phyloP scores from a whole-genome alignment of 2,888 invertebrate genomes.

The Lasioglossum morio region DNA sequence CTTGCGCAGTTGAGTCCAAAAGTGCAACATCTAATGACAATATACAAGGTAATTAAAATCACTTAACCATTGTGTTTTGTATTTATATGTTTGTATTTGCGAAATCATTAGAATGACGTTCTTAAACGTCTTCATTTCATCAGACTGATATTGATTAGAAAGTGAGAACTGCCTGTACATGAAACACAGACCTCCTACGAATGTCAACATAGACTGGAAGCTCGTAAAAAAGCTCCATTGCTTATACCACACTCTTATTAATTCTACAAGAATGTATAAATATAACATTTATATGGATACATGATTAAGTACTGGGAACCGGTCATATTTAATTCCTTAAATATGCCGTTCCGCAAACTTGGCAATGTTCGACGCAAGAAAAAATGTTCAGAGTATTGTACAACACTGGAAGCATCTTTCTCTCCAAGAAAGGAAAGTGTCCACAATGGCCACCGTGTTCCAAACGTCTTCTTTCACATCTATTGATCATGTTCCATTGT shows the following conservation, averaged over 20 bases:
- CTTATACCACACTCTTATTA: slow-evolving; percentile 59
- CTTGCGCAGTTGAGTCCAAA: background rate
- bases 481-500: background rate
- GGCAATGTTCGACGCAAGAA: slow-evolving; percentile 54
- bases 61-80: background rate
- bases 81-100: background rate
- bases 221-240: slow-evolving; percentile 32
- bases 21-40: background rate
- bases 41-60: slow-evolving; percentile 6
- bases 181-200: background rate
- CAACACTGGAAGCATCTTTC: slow-evolving; percentile 80
- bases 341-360: slow-evolving; percentile 73
- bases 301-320: slow-evolving; percentile 68
- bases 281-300: slow-evolving; percentile 65
- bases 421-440: slow-evolving; percentile 80
- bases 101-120: background rate
- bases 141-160: background rate
- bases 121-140: background rate
- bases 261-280: slow-evolving; percentile 66
- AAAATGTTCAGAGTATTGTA: slow-evolving; percentile 65
- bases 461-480: slow-evolving; percentile 28
- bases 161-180: slow-evolving; percentile 16
- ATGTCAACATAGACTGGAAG: slow-evolving; percentile 28
- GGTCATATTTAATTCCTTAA: slow-evolving; percentile 79
- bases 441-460: slow-evolving; percentile 56